phyloP scores from a whole-genome alignment of 2,888 invertebrate genomes.

The Drymonia ruficornis region DNA sequence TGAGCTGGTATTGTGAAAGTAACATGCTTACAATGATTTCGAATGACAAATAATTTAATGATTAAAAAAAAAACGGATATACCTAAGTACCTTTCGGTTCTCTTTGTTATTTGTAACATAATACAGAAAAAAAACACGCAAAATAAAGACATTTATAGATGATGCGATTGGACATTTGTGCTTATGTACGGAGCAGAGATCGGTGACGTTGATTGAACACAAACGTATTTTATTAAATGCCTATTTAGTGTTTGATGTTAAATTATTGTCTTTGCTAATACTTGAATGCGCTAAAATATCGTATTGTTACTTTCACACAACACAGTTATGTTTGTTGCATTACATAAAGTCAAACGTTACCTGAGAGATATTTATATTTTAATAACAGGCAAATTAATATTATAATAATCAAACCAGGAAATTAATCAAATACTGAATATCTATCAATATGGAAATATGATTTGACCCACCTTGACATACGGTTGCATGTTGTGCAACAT shows the following conservation, averaged over 20 bases:
- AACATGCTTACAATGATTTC: background rate
- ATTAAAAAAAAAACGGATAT: too few relatives aligned
- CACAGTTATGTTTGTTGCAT: background rate
- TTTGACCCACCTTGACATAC: conserved; percentile 21
- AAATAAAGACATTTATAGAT: too few relatives aligned
- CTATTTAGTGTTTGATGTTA: too few relatives aligned
- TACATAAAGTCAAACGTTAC: background rate
- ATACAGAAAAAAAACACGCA: too few relatives aligned
- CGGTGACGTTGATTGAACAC: too few relatives aligned
- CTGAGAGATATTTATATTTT: background rate
- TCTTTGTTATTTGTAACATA: too few relatives aligned
- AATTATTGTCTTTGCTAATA: background rate
- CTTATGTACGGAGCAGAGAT: too few relatives aligned
- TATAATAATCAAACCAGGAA: conserved; percentile 4
- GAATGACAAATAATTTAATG: background rate
- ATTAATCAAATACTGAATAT: conserved; percentile 6
- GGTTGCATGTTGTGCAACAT: conserved; percentile 21
- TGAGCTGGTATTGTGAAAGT: background rate
- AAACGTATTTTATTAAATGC: too few relatives aligned
- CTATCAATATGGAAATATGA: conserved; percentile 17
- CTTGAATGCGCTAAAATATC: background rate
- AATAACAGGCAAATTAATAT: conserved; percentile 14
- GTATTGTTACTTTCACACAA: background rate
- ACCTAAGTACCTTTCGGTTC: too few relatives aligned
- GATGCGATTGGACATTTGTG: too few relatives aligned